Percentiles rank a stretch among this genome's conserved stretches.
Conservation (phyloP, 1,140 invertebrate genomes). For the Brachionus asplanchnoidis region DNA sequence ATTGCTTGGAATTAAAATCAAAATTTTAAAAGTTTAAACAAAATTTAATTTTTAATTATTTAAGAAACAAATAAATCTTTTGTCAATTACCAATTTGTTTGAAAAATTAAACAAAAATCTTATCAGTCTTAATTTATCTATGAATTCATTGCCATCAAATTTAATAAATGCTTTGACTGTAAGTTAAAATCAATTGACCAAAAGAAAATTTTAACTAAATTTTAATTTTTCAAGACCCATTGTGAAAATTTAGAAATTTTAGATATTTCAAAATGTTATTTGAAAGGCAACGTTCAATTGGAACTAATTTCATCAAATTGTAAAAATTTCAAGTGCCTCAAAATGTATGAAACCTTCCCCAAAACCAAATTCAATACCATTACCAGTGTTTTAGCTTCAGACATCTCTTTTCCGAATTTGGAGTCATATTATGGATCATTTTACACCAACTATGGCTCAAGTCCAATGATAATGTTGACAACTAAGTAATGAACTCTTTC, state of each 20-base stretch:
- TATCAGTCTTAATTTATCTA: not conserved
- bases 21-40: not conserved
- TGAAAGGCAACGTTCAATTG: slow-evolving; percentile 33
- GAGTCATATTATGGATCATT: not conserved
- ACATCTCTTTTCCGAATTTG: not conserved
- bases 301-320: slow-evolving; percentile 1
- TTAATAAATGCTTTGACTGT: slow-evolving; percentile 5
- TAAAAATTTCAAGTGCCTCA: slow-evolving; percentile 8
- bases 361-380: slow-evolving; percentile 36
- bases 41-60: not conserved
- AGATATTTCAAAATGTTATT: slow-evolving; percentile 24
- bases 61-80: not conserved
- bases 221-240: not conserved
- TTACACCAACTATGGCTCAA: not conserved
- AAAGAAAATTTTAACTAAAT: not conserved
- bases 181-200: not conserved
- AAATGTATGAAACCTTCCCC: slow-evolving; percentile 15
- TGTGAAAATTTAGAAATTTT: slow-evolving; percentile 19
- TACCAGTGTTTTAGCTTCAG: not conserved
- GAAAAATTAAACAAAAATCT: not conserved
- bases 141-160: not conserved
- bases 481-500: not conserved
- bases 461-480: slow-evolving; percentile 20
- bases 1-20: not conserved
- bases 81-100: not conserved